These are phyloP conservation scores for Chondrilla cf. caribensis DNA, from an alignment of 37 sponge, comb jelly and placozoan genomes.

Conservation along the genomic window DNA sequence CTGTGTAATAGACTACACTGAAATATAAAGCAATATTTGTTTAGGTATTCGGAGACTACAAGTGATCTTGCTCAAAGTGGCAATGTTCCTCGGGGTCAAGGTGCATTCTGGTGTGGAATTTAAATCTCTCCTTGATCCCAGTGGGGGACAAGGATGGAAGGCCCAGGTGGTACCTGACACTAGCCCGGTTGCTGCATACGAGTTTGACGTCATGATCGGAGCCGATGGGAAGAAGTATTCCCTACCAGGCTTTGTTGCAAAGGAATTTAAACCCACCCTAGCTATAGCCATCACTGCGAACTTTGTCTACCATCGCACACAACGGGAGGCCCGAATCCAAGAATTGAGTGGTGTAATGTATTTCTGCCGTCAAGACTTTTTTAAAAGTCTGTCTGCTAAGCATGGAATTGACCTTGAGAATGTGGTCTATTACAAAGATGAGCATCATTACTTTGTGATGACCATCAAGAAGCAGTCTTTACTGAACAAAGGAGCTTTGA, in stretches of 20 bases:
- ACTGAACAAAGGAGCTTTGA: constrained; percentile 79
- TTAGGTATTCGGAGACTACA: constrained; percentile 84
- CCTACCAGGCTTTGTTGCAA: constrained; percentile 67
- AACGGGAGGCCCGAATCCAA: constrained; percentile 69
- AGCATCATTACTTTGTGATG: constrained; percentile 98
- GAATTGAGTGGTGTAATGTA: constrained; percentile 90
- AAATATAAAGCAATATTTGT: too few relatives aligned
- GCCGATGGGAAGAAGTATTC: constrained; percentile 89
- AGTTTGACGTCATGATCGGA: constrained; percentile 78
- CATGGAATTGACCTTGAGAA: constrained; percentile 91
- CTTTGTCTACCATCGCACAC: constrained; percentile 73
- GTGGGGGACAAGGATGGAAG: constrained; percentile 53
- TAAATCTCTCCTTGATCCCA: constrained; percentile 63
- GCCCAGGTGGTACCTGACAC: constrained; percentile 38
- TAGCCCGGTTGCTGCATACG: constrained; percentile 4
- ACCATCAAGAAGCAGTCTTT: constrained; percentile 83
- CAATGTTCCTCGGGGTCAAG: constrained; percentile 79
- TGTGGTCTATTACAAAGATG: constrained; percentile 96
- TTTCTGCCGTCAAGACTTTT: constrained; percentile 81
- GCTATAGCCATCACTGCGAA: constrained; percentile 94
- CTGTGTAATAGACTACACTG: too few relatives aligned
- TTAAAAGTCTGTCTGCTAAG: constrained; percentile 57
- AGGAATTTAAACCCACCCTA: constrained; percentile 86
- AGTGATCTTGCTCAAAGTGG: constrained; percentile 79
- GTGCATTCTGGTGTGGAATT: constrained; percentile 77